A percentile compares a stretch with the other conserved stretches of the same genome.
Conservation (phyloP, 2,113 vertebrate genomes). For the Xiphophorus couchianus region DNA sequence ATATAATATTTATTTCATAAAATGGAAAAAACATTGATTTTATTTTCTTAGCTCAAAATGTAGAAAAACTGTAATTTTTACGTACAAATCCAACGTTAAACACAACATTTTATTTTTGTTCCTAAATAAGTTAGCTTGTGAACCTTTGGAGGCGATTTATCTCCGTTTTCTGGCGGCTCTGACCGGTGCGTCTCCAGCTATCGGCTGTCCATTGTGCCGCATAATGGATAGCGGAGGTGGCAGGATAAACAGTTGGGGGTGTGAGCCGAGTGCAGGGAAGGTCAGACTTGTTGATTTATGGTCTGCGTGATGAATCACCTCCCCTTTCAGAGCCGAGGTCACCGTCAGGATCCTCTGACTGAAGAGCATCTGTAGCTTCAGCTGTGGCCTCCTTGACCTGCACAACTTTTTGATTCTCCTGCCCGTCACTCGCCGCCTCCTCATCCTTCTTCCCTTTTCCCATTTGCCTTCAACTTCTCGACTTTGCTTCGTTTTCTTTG, state of each 20-base stretch:
- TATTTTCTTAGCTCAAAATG: no score
- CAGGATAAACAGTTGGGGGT: conserved; percentile 70
- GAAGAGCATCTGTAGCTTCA: conserved; percentile 77
- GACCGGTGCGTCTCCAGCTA: conserved; percentile 31
- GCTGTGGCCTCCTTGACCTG: conserved; percentile 74
- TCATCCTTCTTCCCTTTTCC: conserved; percentile 23
- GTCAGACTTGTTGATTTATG: conserved; percentile 76
- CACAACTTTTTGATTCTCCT: conserved; percentile 28
- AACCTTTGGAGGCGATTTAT: not conserved
- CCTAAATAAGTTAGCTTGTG: no score
- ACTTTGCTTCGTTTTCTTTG: conserved; percentile 6
- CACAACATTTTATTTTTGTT: no score
- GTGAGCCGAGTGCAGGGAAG: conserved; percentile 65
- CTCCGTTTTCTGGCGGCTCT: not conserved
- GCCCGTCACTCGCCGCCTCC: conserved; percentile 39
- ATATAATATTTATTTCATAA: no score
- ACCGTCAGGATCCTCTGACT: conserved; percentile 60
- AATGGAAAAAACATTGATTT: no score
- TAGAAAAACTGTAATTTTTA: no score
- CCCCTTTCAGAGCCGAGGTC: conserved; percentile 65
- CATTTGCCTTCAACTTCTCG: conserved; percentile 23
- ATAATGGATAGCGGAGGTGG: conserved; percentile 66
- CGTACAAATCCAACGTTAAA: no score
- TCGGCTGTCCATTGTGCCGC: conserved; percentile 44
- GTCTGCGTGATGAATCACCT: conserved; percentile 74